Base-by-base conservation (phyloP, 1,140 invertebrate species). In the Homalodisca vitripennis region DNA sequence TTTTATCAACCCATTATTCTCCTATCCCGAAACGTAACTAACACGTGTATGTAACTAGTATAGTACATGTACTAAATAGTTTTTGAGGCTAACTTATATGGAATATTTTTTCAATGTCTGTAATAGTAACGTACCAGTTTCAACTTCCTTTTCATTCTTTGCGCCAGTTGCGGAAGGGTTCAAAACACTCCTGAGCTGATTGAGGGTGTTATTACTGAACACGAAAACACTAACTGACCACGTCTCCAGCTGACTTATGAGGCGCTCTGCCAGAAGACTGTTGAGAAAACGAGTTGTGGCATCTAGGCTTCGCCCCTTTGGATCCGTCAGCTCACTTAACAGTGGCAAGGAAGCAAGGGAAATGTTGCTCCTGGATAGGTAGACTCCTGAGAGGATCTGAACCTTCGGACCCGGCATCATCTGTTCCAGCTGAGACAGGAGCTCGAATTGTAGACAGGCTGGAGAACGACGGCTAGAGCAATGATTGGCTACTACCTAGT, bases 171-270 rank as follows among this genome's bases (percentile, higher is more conserved):
- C 14, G 48, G 26, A 60, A 13, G 29, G 6, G 24, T 60, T 6
- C 55, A 60, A 27, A 10, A 60, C 13, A 13, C 55, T 13, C 24
- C 26, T 13, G 22, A 60, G 55, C 55, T 60, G 55, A 2, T 22
- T 22, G 10, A 60, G 55, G 29, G 55, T 60, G 55, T 26, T 27
- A 26, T 60, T 30, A 24, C 55, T n/a, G n/a, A 60, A 60, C 22
- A 60, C 55, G 24, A 13, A 13, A 10, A 60, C 55, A 27, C 24
- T 60, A 26, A 60, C 22, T 2, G 55, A 22, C 55, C 55, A 60
- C 13, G 55, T 60, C 12, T 3, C 24, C 14, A 60, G 55, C 24
- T 60, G 55, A 2, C 27, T 10, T 6, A 60, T 6, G 14, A 60
- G 55, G 3, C 55, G 22, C 24, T 60, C 55, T 6, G 55, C 22